Evolutionary conservation across 2,113 vertebrate genomes (phyloP).

Genomic region (Tichodroma muraria): DNA sequence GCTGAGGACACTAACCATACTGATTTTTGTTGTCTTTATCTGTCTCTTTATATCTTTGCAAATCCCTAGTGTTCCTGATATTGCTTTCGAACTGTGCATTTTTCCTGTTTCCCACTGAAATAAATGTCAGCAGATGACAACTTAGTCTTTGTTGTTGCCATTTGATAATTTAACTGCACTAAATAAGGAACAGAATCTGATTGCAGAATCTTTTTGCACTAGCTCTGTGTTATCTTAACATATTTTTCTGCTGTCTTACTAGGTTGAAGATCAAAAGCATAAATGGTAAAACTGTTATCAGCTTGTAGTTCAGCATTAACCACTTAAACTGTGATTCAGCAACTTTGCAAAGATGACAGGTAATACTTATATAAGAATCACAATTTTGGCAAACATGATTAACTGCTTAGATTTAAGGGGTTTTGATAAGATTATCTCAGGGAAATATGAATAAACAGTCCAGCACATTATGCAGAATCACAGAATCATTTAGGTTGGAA

Average conservation of each 20-base stretch:
- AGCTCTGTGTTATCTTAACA: neutral
- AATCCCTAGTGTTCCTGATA: neutral
- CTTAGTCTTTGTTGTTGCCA: conserved; percentile 5
- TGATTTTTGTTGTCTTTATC: conserved; percentile 9
- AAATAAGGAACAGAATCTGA: neutral
- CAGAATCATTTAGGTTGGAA: neutral
- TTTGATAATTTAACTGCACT: neutral
- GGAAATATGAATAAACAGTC: neutral
- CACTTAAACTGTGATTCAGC: neutral
- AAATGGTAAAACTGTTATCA: neutral
- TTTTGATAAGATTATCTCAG: neutral
- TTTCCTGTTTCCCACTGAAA: conserved; percentile 11
- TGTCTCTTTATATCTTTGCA: neutral
- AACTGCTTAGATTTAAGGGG: neutral
- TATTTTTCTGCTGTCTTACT: neutral
- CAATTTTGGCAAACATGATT: neutral
- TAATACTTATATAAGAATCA: neutral
- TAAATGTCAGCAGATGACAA: conserved; percentile 49
- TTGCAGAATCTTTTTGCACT: neutral
- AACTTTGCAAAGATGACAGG: neutral
- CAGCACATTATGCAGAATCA: neutral
- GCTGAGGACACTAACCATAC: neutral
- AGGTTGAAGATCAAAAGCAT: neutral
- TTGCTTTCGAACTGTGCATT: neutral
- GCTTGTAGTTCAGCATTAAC: neutral